Evolutionary conservation across 1,140 invertebrate genomes (phyloP).

Genomic region (Vanessa atalanta): DNA sequence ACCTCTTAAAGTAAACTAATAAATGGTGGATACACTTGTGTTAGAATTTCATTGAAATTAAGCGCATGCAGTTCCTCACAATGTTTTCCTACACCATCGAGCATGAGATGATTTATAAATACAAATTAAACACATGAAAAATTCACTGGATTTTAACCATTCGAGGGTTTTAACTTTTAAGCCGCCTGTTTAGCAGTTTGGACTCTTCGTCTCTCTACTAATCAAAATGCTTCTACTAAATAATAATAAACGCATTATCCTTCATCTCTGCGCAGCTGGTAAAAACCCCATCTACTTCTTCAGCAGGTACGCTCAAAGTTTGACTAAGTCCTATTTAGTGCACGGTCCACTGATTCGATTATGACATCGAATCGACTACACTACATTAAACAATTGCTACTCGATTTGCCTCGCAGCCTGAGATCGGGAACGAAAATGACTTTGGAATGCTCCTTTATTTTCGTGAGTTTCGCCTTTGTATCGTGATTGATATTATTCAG

Average conservation of each 20-base stretch:
- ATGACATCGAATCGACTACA: conserved; percentile 48
- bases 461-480: conserved; percentile 9
- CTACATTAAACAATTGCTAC: conserved; percentile 38
- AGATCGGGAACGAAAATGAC: conserved; percentile 20
- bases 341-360: conserved; percentile 52
- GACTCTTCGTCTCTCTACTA: too few relatives aligned
- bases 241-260: conserved; percentile 1
- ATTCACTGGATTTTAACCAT: too few relatives aligned
- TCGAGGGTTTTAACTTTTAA: too few relatives aligned
- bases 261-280: not conserved
- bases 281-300: not conserved
- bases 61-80: too few relatives aligned
- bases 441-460: conserved; percentile 23
- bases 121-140: too few relatives aligned
- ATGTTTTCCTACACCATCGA: too few relatives aligned
- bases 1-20: too few relatives aligned
- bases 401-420: conserved; percentile 26
- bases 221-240: too few relatives aligned
- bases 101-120: too few relatives aligned
- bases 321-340: conserved; percentile 24
- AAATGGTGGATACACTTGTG: too few relatives aligned
- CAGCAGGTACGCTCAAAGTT: conserved; percentile 12
- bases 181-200: too few relatives aligned
- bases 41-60: too few relatives aligned
- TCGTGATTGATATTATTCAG: conserved; percentile 5